A percentile compares a stretch with the other conserved stretches of the same genome.
Conservation (phyloP, 2,797 vertebrate species). For the Alosa sapidissima region DNA sequence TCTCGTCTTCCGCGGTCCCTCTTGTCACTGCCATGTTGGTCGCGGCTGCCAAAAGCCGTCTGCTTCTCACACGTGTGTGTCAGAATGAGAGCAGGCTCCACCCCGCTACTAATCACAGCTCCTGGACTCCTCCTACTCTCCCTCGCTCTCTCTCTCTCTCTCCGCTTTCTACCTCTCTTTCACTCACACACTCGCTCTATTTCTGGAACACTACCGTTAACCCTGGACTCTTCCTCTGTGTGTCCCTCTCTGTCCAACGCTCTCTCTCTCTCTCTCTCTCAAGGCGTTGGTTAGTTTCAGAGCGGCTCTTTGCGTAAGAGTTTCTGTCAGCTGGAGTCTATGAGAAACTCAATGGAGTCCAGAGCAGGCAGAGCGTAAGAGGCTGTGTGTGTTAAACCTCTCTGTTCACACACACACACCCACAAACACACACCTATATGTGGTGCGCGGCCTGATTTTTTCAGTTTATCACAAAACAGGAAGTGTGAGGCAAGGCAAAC, state of each 20-base stretch:
- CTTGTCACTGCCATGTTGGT: slow-evolving; percentile 50
- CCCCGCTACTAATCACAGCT: slow-evolving; percentile 38
- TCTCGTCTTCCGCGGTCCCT: slow-evolving; percentile 27
- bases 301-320: slow-evolving; percentile 11
- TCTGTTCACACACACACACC: neutral
- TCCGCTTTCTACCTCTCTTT: neutral
- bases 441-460: neutral
- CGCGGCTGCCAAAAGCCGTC: slow-evolving; percentile 49
- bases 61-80: slow-evolving; percentile 70
- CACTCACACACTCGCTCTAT: neutral
- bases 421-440: neutral
- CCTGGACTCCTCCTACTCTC: slow-evolving; percentile 37
- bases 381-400: neutral
- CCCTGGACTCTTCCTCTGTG: neutral
- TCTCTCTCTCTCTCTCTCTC: neutral
- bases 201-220: neutral
- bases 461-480: neutral
- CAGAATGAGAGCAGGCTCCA: slow-evolving; percentile 59
- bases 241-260: neutral
- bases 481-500: neutral
- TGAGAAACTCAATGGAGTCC: neutral
- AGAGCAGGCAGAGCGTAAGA: too few species aligned
- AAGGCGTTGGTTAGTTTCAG: slow-evolving; percentile 26
- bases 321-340: neutral
- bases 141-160: neutral